Percentiles rank a stretch among this genome's conserved stretches.
These are phyloP conservation scores for Fragum fragum DNA, from an alignment of 2,888 invertebrate species.

Conservation along the genomic window DNA sequence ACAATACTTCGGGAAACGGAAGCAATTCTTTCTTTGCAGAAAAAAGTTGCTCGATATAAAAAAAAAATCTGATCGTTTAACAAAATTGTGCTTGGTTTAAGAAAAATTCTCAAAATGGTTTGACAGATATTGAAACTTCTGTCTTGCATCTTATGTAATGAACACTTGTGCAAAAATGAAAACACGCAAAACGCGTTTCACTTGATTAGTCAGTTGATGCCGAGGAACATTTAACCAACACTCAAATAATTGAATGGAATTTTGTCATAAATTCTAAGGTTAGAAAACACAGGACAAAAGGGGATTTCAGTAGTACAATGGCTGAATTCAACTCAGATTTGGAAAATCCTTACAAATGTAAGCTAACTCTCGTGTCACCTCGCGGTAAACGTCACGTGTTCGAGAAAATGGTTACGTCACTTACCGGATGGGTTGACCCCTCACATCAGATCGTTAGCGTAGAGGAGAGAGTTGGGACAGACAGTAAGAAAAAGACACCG, in stretches of 20 bases:
- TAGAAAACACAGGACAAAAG: not conserved
- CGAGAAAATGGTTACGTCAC: constrained; percentile 56
- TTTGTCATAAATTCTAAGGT: too few species aligned
- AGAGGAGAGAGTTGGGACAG: constrained; percentile 47
- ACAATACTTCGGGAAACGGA: not conserved
- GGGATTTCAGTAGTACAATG: not conserved
- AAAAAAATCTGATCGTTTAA: too few species aligned
- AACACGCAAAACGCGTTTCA: too few species aligned
- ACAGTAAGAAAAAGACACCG: constrained; percentile 5
- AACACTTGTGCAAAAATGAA: too few species aligned
- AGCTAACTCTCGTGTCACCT: constrained; percentile 64
- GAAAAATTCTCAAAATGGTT: too few species aligned
- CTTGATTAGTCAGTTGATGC: too few species aligned
- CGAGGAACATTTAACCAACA: too few species aligned
- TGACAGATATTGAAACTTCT: too few species aligned
- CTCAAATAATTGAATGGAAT: too few species aligned
- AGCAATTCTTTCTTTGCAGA: not conserved
- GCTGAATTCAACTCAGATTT: not conserved
- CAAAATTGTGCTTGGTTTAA: too few species aligned
- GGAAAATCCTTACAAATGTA: constrained; percentile 65
- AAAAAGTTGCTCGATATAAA: not conserved
- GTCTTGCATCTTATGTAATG: too few species aligned
- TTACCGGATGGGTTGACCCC: constrained; percentile 73
- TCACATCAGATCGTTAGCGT: constrained; percentile 68
- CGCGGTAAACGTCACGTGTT: constrained; percentile 59